phyloP scores from a whole-genome alignment of 1,140 invertebrate genomes.

The Bathynomus jamesi region DNA sequence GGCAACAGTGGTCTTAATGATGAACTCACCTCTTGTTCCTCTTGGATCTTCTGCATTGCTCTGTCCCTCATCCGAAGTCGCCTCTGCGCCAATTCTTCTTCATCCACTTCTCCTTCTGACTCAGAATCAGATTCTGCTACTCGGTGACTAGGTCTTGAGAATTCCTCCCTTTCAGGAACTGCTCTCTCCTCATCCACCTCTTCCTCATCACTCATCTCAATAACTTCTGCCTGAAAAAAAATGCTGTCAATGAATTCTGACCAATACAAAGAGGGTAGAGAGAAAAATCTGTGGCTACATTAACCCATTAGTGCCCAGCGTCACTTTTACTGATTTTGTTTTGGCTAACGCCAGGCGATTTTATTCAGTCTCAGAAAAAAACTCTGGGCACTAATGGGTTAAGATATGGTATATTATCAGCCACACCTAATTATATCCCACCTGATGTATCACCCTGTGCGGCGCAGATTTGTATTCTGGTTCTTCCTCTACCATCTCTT shows the following conservation, averaged over 20 bases:
- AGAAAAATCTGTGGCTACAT: too few species aligned
- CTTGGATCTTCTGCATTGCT: conserved; percentile 59
- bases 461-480: conserved; percentile 33
- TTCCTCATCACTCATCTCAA: conserved; percentile 54
- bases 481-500: conserved; percentile 36
- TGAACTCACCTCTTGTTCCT: conserved; percentile 44
- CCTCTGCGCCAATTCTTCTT: conserved; percentile 72
- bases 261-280: too few species aligned
- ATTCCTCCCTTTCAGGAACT: conserved; percentile 17
- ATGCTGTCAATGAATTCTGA: too few species aligned
- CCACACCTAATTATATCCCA: conserved; percentile 63
- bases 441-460: conserved; percentile 37
- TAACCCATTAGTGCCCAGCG: too few species aligned
- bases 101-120: conserved; percentile 54
- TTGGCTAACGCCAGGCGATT: too few species aligned
- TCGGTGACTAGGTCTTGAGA: conserved; percentile 22
- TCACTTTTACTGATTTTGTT: too few species aligned
- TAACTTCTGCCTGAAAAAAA: conserved; percentile 61
- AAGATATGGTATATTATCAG: conserved; percentile 6
- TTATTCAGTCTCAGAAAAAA: too few species aligned
- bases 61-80: conserved; percentile 60
- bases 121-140: conserved; percentile 34
- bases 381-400: too few species aligned
- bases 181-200: conserved; percentile 29
- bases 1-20: neutral